phyloP scores from a whole-genome alignment of 2,113 vertebrate genomes.

The Trichomycterus rosablanca region DNA sequence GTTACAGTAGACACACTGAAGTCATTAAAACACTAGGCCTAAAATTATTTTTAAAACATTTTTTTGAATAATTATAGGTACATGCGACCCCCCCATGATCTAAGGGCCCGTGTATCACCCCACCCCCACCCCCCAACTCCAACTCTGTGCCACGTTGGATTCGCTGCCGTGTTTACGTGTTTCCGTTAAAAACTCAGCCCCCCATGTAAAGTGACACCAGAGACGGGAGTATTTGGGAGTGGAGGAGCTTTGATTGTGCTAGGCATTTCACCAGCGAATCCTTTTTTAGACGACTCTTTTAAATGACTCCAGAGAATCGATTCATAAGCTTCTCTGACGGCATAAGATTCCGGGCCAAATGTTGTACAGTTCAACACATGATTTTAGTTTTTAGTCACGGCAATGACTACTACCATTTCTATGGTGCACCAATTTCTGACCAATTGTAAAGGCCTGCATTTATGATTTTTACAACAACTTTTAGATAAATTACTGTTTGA shows the following conservation, averaged over 20 bases:
- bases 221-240: constrained; percentile 11
- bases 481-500: no score
- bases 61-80: constrained; percentile 11
- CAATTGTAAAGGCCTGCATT: no score
- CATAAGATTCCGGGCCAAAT: no score
- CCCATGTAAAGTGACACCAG: constrained; percentile 26
- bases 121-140: no score
- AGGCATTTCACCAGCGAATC: constrained; percentile 5
- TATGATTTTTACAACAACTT: no score
- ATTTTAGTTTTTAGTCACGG: no score
- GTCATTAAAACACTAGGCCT: not conserved
- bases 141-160: constrained; percentile 43
- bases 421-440: no score
- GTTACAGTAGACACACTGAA: no score
- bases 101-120: not conserved
- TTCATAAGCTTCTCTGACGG: no score
- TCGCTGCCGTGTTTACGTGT: constrained; percentile 13
- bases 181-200: constrained; percentile 8
- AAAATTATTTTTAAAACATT: not conserved
- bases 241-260: constrained; percentile 2
- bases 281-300: not conserved
- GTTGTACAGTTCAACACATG: no score
- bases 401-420: no score
- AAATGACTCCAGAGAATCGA: constrained; percentile 1
- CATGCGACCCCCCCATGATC: constrained; percentile 12